Evolutionary conservation across 2,113 vertebrate genomes (phyloP), one percentile per base, ranked within the genome.

Genomic region (Hipposideros armiger): DNA sequence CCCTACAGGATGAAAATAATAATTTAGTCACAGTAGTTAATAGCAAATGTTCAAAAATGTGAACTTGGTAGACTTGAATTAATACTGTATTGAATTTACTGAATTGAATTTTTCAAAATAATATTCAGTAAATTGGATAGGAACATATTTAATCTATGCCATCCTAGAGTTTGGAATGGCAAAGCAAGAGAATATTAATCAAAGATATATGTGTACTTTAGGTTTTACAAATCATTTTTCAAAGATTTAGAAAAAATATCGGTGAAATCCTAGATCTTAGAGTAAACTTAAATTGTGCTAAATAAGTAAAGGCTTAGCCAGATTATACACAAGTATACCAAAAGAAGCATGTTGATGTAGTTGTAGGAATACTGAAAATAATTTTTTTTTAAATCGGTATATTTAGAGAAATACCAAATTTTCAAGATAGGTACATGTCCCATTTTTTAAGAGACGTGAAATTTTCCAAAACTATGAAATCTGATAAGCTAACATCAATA

Each of bases 221-320:
- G 64, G 80, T 74, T 82, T 89, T 78, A 81, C 20, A 69, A 95
- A 76, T 90, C 3, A 69, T 45, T 90, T 62, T 74, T 69, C 28
- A 86, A 95, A 67, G 11, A 73, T 19, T 62, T 40, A 60, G 42
- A 9, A 26, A 95, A 92, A 69, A 40, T 58, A 88, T 60, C 28
- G 66, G 10, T 69, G 22, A 74, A 86, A 90, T 47, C 16, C 7
- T 54, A 40, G 30, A 62, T 69, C 60, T 47, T 40, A 93, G 47
- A 78, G 47, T 24, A 85, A 13, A 73, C 69, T 60, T 69, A 93
- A 92, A 70, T 16, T 16, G 9, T 42, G 17, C 80, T 67, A 90
- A 90, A 56, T 84, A 78, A 72, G 19, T 81, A 15, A 88, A 78
- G 15, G 67, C 15, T 66, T 89, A 76, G 70, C 7, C 40, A 85